Conservation (phyloP, 2,113 vertebrate genomes). For the Corythoichthys haematopterus region DNA sequence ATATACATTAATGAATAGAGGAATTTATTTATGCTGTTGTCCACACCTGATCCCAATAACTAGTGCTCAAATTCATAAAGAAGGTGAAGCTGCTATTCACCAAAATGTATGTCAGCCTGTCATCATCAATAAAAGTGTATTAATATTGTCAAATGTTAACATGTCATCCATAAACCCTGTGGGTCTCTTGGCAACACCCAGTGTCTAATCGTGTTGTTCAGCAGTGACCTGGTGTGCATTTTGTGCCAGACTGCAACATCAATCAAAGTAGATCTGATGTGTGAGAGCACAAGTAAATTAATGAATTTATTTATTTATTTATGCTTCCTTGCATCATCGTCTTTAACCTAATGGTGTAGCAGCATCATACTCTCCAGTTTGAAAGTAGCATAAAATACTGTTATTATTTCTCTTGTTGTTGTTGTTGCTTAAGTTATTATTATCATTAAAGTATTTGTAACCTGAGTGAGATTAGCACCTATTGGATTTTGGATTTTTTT, state of each 20-base stretch:
- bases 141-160: slow-evolving; percentile 68
- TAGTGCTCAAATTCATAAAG: slow-evolving; percentile 33
- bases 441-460: not conserved
- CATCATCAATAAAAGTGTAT: slow-evolving; percentile 58
- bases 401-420: not conserved
- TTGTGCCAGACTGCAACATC: slow-evolving; percentile 43
- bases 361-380: slow-evolving; percentile 15
- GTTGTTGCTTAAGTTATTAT: not conserved
- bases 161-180: slow-evolving; percentile 59
- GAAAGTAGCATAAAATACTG: too few species aligned
- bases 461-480: slow-evolving; percentile 2
- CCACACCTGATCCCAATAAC: slow-evolving; percentile 5
- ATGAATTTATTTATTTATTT: slow-evolving; percentile 28
- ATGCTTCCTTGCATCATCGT: not conserved
- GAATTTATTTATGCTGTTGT: too few species aligned
- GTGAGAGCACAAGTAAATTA: slow-evolving; percentile 45
- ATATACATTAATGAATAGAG: too few species aligned
- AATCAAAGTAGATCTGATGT: slow-evolving; percentile 66
- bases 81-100: slow-evolving; percentile 38
- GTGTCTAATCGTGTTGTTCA: slow-evolving; percentile 23
- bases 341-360: not conserved
- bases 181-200: slow-evolving; percentile 31
- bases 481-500: slow-evolving; percentile 15
- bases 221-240: slow-evolving; percentile 42
- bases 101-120: slow-evolving; percentile 37